Percentiles rank a stretch among this genome's conserved stretches.
Conservation (phyloP, 2,797 vertebrate genomes). For the Hydrocynus forskahlii region DNA sequence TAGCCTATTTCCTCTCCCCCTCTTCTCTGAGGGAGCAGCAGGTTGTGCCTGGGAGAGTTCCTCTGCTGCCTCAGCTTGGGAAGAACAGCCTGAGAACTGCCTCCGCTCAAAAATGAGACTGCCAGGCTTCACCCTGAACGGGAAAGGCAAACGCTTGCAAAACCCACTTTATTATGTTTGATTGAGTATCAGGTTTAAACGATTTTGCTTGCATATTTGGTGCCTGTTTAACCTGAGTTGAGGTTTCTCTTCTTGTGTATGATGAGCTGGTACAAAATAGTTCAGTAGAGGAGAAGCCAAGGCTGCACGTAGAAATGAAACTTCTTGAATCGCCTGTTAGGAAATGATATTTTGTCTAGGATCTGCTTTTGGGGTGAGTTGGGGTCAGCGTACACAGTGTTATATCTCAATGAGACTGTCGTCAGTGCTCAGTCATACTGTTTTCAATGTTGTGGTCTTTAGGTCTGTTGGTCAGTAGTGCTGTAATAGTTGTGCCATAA, state of each 20-base stretch:
- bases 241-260: conserved; percentile 3
- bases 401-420: too few relatives aligned
- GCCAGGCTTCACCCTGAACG: conserved; percentile 37
- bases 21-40: conserved; percentile 41
- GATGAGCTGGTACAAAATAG: conserved; percentile 6
- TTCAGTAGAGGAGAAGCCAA: not conserved
- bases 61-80: conserved; percentile 10
- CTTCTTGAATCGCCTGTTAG: not conserved
- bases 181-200: conserved; percentile 31
- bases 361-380: conserved; percentile 46
- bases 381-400: conserved; percentile 50
- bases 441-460: not conserved
- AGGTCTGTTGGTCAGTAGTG: not conserved
- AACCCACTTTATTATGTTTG: conserved; percentile 49
- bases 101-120: not conserved
- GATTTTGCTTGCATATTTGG: not conserved
- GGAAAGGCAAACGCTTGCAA: conserved; percentile 61
- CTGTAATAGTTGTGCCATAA: too few relatives aligned
- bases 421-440: not conserved
- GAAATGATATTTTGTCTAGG: conserved; percentile 5
- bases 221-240: conserved; percentile 13
- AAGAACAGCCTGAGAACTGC: conserved; percentile 1
- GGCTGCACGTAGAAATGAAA: not conserved
- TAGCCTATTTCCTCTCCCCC: conserved; percentile 70
- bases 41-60: conserved; percentile 40